A percentile compares a stretch with the other conserved stretches of the same genome.
Evolutionary conservation across 2,888 invertebrate genomes (phyloP).

Genomic region (Nemoura dubitans): DNA sequence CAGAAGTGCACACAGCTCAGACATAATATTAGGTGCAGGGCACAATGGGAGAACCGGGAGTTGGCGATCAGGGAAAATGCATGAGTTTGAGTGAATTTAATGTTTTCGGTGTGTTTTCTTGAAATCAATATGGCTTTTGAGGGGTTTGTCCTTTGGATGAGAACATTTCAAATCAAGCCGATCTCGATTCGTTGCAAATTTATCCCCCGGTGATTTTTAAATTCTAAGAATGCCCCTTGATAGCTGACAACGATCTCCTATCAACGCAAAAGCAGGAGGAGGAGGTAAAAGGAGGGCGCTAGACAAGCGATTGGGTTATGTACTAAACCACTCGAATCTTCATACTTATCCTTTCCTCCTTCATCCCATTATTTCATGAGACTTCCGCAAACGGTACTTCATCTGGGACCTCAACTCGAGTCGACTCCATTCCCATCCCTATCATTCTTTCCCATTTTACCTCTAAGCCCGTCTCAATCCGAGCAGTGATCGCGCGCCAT

Average conservation of each 20-base stretch:
- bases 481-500: slow-evolving; percentile 23
- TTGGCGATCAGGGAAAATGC: not conserved
- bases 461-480: slow-evolving; percentile 45
- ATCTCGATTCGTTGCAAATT: not conserved
- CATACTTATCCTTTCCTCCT: slow-evolving; percentile 14
- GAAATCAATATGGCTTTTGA: not conserved
- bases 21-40: not conserved
- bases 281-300: not conserved
- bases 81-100: not conserved
- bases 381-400: slow-evolving; percentile 41
- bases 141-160: not conserved
- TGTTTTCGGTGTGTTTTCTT: not conserved
- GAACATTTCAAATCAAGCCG: not conserved
- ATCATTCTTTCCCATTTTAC: slow-evolving; percentile 32
- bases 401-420: slow-evolving; percentile 34
- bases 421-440: slow-evolving; percentile 33
- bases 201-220: slow-evolving; percentile 59
- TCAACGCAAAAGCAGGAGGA: not conserved
- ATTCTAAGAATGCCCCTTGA: slow-evolving; percentile 56
- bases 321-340: slow-evolving; percentile 34
- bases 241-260: slow-evolving; percentile 32
- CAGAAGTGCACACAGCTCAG: slow-evolving; percentile 1
- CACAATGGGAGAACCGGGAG: not conserved
- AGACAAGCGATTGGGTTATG: slow-evolving; percentile 20
- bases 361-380: slow-evolving; percentile 45